Percentiles rank a stretch among this genome's conserved stretches.
Evolutionary conservation across 2,113 vertebrate genomes (phyloP).

Genomic region (Hyperoodon ampullatus): DNA sequence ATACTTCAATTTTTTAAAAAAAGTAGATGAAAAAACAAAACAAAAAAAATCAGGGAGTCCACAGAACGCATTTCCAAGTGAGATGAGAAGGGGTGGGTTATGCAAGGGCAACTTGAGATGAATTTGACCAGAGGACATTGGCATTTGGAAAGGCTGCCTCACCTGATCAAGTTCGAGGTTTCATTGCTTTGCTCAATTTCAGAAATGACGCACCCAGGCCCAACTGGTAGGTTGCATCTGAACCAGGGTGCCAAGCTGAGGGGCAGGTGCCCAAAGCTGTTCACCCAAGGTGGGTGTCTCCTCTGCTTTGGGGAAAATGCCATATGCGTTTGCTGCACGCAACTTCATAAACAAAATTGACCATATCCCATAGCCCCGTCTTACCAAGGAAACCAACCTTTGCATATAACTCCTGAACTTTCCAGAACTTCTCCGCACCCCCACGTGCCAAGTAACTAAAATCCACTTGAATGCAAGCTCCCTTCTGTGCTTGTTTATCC

Average conservation of each 20-base stretch:
- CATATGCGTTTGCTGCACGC: fast-evolving
- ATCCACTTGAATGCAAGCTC: not conserved
- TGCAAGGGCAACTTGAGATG: not conserved
- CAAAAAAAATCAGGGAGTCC: not conserved
- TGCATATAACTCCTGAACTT: fast-evolving
- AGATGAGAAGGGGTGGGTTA: not conserved
- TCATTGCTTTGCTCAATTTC: not conserved
- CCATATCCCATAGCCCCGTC: fast-evolving
- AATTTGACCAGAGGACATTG: not conserved
- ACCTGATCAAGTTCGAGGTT: not conserved
- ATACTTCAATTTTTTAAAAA: not conserved
- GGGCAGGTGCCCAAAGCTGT: not conserved
- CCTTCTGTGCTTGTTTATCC: not conserved
- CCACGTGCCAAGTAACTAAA: fast-evolving
- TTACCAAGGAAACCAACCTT: not conserved
- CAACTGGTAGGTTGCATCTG: not conserved
- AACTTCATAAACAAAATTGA: not conserved
- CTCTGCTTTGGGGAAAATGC: not conserved
- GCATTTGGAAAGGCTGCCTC: not conserved
- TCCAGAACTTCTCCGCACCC: fast-evolving
- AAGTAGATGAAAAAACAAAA: not conserved
- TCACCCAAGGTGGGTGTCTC: no score
- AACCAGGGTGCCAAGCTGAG: fast-evolving
- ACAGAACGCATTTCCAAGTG: not conserved
- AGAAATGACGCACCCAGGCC: no score